Conservation (phyloP, 2,113 vertebrate genomes). For the Cynoglossus semilaevis region DNA sequence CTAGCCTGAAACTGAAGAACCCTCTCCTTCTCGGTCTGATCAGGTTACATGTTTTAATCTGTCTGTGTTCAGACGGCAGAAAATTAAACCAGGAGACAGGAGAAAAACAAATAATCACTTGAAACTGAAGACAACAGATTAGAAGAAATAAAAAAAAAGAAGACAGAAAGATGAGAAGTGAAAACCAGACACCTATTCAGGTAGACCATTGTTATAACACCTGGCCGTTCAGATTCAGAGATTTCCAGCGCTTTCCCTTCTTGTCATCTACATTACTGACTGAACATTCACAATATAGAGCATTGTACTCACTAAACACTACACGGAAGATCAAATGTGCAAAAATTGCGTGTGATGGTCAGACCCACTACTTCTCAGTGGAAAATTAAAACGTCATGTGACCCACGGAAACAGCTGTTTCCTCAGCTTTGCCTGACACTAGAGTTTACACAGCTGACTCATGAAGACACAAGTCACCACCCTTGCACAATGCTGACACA, state of each 20-base stretch:
- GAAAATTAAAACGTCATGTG: not conserved
- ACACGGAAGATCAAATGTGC: not conserved
- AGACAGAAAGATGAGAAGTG: conserved; percentile 16
- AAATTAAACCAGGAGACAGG: conserved; percentile 5
- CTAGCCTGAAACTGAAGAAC: conserved; percentile 13
- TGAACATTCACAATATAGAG: not conserved
- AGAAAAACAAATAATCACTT: conserved; percentile 10
- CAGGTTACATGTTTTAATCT: conserved; percentile 40
- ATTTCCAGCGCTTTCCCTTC: not conserved
- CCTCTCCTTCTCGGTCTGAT: conserved; percentile 15
- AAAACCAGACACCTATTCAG: not conserved
- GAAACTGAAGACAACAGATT: conserved; percentile 52
- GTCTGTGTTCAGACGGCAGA: not conserved
- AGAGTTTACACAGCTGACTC: conserved; percentile 51
- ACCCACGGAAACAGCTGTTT: conserved; percentile 65
- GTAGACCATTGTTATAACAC: conserved; percentile 12
- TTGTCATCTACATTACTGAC: not conserved
- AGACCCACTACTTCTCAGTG: not conserved
- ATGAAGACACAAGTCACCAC: conserved; percentile 23
- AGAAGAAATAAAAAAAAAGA: conserved; percentile 10
- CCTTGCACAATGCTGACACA: conserved; percentile 13
- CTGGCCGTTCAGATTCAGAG: conserved; percentile 2
- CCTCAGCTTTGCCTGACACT: conserved; percentile 35
- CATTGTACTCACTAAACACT: not conserved
- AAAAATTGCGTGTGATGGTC: not conserved